phyloP scores from a whole-genome alignment of 2,797 vertebrate genomes.

The Sebastes itinus region DNA sequence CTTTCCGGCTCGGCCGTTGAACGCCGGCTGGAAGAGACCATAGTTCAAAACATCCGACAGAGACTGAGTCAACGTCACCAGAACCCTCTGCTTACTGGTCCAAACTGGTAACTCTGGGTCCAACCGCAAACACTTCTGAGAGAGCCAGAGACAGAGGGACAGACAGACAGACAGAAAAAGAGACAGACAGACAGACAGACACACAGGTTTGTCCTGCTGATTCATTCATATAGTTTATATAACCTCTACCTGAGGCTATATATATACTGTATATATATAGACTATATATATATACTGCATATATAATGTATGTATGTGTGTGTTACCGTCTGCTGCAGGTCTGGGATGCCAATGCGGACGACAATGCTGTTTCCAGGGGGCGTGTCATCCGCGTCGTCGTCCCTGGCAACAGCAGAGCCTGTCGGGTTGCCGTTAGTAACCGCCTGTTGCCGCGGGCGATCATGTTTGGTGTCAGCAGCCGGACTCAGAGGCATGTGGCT shows the following conservation, averaged over 20 bases:
- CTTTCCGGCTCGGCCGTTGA: slow-evolving; percentile 95
- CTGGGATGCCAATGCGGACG: slow-evolving; percentile 95
- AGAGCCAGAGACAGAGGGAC: slow-evolving; percentile 57
- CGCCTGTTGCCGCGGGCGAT: slow-evolving; percentile 88
- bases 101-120: slow-evolving; percentile 94
- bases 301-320: slow-evolving; percentile 1
- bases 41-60: slow-evolving; percentile 98
- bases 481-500: slow-evolving; percentile 91
- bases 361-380: slow-evolving; percentile 89
- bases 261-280: not conserved
- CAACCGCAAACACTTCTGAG: slow-evolving; percentile 95
- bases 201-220: slow-evolving; percentile 57
- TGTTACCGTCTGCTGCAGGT: slow-evolving; percentile 96
- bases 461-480: slow-evolving; percentile 91
- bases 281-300: not conserved
- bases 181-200: slow-evolving; percentile 57
- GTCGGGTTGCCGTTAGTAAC: slow-evolving; percentile 85
- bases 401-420: slow-evolving; percentile 82
- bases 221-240: slow-evolving; percentile 6
- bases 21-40: slow-evolving; percentile 97
- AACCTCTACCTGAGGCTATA: not conserved
- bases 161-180: slow-evolving; percentile 58
- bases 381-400: slow-evolving; percentile 83
- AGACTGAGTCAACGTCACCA: slow-evolving; percentile 95
- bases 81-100: slow-evolving; percentile 95